Evolutionary conservation across 2,797 vertebrate genomes (phyloP), one percentile per base, ranked within the genome.

Genomic region (Vespertilio murinus): DNA sequence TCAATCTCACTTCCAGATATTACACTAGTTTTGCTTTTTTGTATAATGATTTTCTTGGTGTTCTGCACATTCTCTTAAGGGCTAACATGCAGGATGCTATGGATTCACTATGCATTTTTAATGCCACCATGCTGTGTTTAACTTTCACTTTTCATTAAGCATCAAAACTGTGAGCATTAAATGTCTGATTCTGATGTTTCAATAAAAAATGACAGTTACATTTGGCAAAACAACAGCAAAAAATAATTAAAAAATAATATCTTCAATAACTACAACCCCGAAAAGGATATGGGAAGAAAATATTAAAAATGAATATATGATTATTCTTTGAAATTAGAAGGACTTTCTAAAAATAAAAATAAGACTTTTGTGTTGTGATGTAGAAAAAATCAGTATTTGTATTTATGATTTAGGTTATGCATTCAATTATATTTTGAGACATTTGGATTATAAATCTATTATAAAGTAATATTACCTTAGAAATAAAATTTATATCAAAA

Each of bases 101-200:
- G 98, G 97, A 97, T 97, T 97, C 97, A 97, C 97, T 94, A 86
- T 97, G 98, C 97, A 98, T 98, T 98, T 98, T 97, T 97, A 98
- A 98, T 97, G 97, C 97, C 97, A 91, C 97, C 98, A 98, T 98
- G 98, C 97, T 98, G 98, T 98, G 98, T 98, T 98, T 98, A 98
- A 98, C 98, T 98, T 98, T 98, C 98, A 98, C 98, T 98, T 98
- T 98, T 98, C 98, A 98, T 98, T 98, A 98, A 97, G 98, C 97
- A 98, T 98, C 98, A 98, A 98, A 98, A 98, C 98, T 98, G 98
- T 98, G 98, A 98, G 98, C 98, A 98, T 98, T 98, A 98, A 97
- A 98, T 97, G 97, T 97, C 97, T 97, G 97, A 97, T 97, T 98
- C 97, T 98, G 97, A 98, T 98, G 97, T 98, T 97, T 98, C 97